A percentile compares a stretch with the other conserved stretches of the same genome.
Evolutionary conservation across 2,797 vertebrate species (phyloP).

Genomic region (Gallinago solitaria): DNA sequence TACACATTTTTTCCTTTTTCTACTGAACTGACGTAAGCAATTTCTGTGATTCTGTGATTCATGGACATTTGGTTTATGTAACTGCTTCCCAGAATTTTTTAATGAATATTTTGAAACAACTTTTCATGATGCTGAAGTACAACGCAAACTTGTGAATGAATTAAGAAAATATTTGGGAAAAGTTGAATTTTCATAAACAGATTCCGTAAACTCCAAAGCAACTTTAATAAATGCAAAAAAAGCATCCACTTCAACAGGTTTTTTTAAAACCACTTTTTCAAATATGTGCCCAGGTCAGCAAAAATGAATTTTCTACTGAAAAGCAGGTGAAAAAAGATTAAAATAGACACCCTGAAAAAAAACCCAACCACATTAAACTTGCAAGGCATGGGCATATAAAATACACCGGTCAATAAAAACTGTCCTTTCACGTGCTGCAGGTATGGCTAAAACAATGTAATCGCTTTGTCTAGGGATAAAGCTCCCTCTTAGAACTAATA

Average conservation of each 20-base stretch:
- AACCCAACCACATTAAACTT: background rate
- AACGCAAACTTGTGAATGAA: background rate
- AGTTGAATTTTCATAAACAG: background rate
- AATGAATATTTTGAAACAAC: background rate
- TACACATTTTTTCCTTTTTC: background rate
- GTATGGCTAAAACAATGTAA: background rate
- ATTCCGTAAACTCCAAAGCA: background rate
- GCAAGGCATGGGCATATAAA: background rate
- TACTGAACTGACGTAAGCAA: background rate
- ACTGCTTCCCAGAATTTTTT: background rate
- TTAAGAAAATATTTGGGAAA: background rate
- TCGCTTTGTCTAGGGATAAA: background rate
- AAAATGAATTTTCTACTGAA: background rate
- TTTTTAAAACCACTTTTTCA: background rate
- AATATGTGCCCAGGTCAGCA: background rate
- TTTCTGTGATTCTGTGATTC: background rate
- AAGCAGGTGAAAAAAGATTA: background rate
- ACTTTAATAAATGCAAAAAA: background rate
- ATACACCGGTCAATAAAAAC: background rate
- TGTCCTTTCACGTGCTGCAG: background rate
- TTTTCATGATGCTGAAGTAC: background rate
- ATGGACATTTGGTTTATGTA: background rate
- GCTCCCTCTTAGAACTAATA: background rate
- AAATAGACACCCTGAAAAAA: background rate
- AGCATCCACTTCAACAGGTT: background rate